These are phyloP conservation scores for Deroptyus accipitrinus DNA, from an alignment of 2,113 vertebrate species.

Conservation along the genomic window DNA sequence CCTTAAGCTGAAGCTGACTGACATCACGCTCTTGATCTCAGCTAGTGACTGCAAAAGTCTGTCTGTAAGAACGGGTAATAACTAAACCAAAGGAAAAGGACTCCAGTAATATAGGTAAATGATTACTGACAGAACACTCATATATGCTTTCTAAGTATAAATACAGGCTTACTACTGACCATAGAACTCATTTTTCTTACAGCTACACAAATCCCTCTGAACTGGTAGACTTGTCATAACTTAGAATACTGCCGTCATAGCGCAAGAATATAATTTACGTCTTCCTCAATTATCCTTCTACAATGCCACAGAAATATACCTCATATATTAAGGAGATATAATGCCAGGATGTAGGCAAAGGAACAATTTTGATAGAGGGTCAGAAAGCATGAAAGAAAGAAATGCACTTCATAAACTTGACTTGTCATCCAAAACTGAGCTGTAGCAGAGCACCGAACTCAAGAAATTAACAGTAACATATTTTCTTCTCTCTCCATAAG, in stretches of 20 bases:
- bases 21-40: not conserved
- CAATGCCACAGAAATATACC: not conserved
- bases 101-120: not conserved
- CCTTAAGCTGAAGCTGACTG: not conserved
- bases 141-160: not conserved
- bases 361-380: not conserved
- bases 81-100: not conserved
- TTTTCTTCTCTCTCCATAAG: not conserved
- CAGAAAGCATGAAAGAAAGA: constrained; percentile 2
- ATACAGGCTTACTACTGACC: not conserved
- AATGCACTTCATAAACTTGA: constrained; percentile 2
- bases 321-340: not conserved
- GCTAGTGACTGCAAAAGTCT: not conserved
- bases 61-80: not conserved
- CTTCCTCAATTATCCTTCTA: not conserved
- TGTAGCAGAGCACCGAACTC: not conserved
- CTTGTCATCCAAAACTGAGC: constrained; percentile 1
- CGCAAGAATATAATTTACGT: not conserved
- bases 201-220: not conserved
- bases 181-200: not conserved
- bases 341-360: not conserved
- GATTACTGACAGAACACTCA: not conserved
- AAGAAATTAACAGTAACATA: not conserved
- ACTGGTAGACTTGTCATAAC: not conserved
- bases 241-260: not conserved